A percentile compares a stretch with the other conserved stretches of the same genome.
phyloP scores from a whole-genome alignment of 2,888 invertebrate genomes.

The Limnephilus rhombicus region DNA sequence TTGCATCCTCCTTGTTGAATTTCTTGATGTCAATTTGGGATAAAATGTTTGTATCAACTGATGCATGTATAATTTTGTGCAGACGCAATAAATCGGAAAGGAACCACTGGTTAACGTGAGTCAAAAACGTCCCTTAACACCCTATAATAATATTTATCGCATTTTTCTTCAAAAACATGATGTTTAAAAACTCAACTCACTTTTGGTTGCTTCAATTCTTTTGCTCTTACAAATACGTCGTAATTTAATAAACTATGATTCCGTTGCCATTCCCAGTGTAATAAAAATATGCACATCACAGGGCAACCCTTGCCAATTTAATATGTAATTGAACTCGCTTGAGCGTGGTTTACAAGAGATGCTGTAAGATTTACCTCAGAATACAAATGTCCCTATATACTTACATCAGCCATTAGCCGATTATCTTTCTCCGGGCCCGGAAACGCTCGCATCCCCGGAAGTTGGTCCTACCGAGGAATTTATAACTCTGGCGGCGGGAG shows the following conservation, averaged over 20 bases:
- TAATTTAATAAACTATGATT: background rate
- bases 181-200: no score
- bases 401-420: slow-evolving; percentile 38
- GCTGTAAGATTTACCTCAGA: slow-evolving; percentile 2
- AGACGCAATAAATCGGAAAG: no score
- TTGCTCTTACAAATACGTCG: background rate
- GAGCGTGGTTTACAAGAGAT: background rate
- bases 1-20: no score
- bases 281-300: slow-evolving; percentile 13
- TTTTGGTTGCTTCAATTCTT: no score
- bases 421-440: slow-evolving; percentile 20
- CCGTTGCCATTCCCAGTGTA: background rate
- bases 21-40: no score
- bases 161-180: no score
- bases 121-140: no score
- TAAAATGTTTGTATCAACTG: no score
- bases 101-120: no score
- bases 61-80: no score
- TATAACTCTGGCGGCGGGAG: slow-evolving; percentile 4
- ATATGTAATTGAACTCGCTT: slow-evolving; percentile 5
- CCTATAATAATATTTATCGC: no score
- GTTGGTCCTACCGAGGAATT: background rate
- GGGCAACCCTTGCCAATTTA: background rate
- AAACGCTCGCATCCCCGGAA: slow-evolving; percentile 7
- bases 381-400: slow-evolving; percentile 25